phyloP scores from a whole-genome alignment of 2,113 vertebrate species.

The Oncorhynchus tshawytscha region DNA sequence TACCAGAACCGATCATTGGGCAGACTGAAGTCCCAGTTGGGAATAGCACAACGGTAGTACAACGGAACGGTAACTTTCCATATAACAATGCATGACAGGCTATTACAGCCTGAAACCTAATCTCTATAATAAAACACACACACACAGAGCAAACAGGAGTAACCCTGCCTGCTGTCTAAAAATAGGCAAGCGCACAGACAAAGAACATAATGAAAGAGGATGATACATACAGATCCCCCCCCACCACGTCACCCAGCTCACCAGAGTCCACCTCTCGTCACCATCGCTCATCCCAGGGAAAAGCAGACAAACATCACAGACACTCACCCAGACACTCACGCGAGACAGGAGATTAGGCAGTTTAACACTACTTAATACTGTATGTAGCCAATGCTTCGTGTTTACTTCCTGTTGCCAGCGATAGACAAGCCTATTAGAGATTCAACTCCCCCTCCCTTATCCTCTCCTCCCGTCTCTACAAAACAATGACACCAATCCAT shows the following conservation, averaged over 20 bases:
- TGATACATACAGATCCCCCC: slow-evolving; percentile 68
- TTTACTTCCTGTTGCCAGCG: slow-evolving; percentile 52
- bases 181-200: not conserved
- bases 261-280: slow-evolving; percentile 59
- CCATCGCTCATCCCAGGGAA: slow-evolving; percentile 44
- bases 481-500: not conserved
- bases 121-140: not conserved
- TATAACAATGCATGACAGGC: not conserved
- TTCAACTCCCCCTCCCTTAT: not conserved
- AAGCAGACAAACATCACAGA: slow-evolving; percentile 16
- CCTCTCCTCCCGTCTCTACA: not conserved
- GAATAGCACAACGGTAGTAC: not conserved
- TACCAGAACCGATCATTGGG: not conserved
- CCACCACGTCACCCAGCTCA: slow-evolving; percentile 71
- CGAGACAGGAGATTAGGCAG: slow-evolving; percentile 27
- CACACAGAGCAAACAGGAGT: slow-evolving; percentile 1
- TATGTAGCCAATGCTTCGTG: not conserved
- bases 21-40: not conserved
- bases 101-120: not conserved
- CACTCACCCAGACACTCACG: not conserved
- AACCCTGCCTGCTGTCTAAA: not conserved
- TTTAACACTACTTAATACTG: slow-evolving; percentile 27
- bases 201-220: not conserved
- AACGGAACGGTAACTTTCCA: not conserved
- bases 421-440: slow-evolving; percentile 29